phyloP scores from a whole-genome alignment of 2,113 vertebrate genomes.

The Chamaetylas fuelleborni region DNA sequence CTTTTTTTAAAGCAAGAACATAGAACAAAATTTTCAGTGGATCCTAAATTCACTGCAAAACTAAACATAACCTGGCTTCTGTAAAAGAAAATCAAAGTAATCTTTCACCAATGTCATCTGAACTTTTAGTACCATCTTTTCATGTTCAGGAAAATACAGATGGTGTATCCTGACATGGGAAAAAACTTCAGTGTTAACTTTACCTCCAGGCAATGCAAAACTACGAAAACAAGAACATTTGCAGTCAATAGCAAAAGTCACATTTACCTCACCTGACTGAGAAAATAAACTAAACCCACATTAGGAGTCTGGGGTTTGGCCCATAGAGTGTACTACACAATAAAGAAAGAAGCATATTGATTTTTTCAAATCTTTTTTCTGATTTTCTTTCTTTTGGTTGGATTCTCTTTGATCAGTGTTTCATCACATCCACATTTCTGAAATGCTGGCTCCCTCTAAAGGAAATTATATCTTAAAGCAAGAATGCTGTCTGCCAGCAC shows the following conservation, averaged over 20 bases:
- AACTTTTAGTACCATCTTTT: not conserved
- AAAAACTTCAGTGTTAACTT: not conserved
- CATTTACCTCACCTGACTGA: not conserved
- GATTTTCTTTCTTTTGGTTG: not conserved
- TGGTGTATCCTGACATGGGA: not conserved
- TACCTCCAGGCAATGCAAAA: not conserved
- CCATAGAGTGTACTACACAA: not conserved
- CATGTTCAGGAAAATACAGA: not conserved
- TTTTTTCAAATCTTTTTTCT: not conserved
- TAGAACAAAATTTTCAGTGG: not conserved
- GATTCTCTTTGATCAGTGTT: not conserved
- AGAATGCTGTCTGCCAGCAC: not conserved
- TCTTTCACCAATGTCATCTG: not conserved
- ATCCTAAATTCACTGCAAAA: not conserved
- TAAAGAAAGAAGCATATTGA: not conserved
- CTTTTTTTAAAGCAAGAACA: not conserved
- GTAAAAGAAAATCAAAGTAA: not conserved
- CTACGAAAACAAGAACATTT: not conserved
- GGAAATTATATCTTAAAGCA: not conserved
- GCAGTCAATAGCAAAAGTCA: not conserved
- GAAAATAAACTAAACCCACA: not conserved
- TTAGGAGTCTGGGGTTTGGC: not conserved
- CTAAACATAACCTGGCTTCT: not conserved
- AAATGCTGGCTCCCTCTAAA: conserved; percentile 60
- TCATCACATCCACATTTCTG: not conserved